Evolutionary conservation across 2,797 vertebrate species (phyloP).

Genomic region (Garrulus glandarius): DNA sequence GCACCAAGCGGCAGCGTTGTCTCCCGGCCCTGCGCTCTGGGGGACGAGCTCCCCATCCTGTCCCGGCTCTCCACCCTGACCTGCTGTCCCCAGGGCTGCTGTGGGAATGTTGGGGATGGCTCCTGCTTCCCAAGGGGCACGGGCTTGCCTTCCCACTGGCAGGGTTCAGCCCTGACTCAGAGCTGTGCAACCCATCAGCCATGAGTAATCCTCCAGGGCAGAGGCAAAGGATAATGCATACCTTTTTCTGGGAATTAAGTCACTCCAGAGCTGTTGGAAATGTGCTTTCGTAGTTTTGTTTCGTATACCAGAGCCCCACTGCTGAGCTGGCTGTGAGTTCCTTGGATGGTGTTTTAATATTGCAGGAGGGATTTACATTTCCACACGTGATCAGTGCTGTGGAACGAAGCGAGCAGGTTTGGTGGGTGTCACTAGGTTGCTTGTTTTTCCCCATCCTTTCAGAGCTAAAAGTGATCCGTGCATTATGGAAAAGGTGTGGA

Average conservation of each 20-base stretch:
- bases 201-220: neutral
- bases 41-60: neutral
- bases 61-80: neutral
- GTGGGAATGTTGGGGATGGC: neutral
- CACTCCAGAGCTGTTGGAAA: neutral
- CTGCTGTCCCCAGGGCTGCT: neutral
- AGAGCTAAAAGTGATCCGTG: neutral
- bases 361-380: neutral
- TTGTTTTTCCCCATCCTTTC: neutral
- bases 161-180: neutral
- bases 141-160: neutral
- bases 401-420: slow-evolving; percentile 8
- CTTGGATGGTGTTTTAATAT: neutral
- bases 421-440: neutral
- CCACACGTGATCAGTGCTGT: neutral
- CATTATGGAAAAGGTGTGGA: neutral
- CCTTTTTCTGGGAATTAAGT: neutral
- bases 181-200: neutral
- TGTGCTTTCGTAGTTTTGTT: neutral
- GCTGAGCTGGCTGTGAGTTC: neutral
- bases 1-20: neutral
- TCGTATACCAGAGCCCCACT: neutral
- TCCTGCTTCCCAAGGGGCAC: neutral
- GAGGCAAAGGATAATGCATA: neutral
- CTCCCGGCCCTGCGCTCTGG: neutral